These are phyloP conservation scores for Melikaiella ostensackeni DNA, from an alignment of 2,888 invertebrate genomes.

Conservation along the genomic window DNA sequence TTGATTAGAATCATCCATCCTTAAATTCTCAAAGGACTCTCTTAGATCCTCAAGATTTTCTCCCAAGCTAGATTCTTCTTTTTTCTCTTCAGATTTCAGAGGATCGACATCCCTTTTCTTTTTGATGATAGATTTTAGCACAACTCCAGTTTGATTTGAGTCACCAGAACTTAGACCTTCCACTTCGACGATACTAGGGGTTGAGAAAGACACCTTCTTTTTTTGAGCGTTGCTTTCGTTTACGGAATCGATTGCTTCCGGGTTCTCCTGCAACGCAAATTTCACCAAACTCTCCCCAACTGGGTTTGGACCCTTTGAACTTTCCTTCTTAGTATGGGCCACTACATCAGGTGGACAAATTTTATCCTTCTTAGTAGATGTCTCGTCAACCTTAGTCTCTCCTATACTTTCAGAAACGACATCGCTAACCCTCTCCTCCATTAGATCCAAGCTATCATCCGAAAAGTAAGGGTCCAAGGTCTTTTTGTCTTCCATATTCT, in stretches of 20 bases:
- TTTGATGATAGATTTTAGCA: constrained; percentile 62
- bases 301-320: constrained; percentile 14
- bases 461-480: constrained; percentile 58
- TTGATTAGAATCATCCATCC: constrained; percentile 1
- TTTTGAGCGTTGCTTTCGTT: constrained; percentile 33
- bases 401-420: neutral
- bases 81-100: constrained; percentile 38
- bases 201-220: constrained; percentile 61
- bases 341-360: constrained; percentile 68
- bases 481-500: neutral
- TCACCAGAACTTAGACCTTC: neutral
- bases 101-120: constrained; percentile 50
- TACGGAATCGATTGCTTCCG: neutral
- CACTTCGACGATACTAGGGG: neutral
- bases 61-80: constrained; percentile 64
- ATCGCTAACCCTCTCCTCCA: constrained; percentile 42
- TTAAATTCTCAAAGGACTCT: neutral
- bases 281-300: neutral
- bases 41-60: constrained; percentile 40
- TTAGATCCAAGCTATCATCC: constrained; percentile 67
- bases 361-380: constrained; percentile 47
- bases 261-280: neutral
- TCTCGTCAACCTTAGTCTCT: constrained; percentile 40
- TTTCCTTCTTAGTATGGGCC: constrained; percentile 64
- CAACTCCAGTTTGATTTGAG: neutral